Evolutionary conservation across 2,797 vertebrate species (phyloP), one percentile per base, ranked within the genome.

Genomic region (Dicrostonyx torquatus): DNA sequence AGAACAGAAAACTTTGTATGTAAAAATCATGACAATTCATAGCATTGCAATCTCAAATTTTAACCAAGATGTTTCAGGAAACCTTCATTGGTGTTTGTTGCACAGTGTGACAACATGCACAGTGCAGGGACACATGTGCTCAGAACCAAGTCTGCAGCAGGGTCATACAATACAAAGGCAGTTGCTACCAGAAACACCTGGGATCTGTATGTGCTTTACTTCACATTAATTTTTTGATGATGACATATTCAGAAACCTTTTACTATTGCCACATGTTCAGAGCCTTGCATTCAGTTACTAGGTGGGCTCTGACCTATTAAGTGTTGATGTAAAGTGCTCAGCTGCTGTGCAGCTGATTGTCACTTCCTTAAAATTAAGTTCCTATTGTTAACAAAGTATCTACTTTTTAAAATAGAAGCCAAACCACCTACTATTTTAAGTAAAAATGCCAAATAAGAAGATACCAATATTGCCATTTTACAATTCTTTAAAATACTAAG

Each of bases 371-470:
- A 55, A 88, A 90, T 68, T 87, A 62, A 92, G 60, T 90, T 58
- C 37, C 15, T 91, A 0, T 77, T 80, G 20, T 66, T 92, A 78
- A n/a, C 37, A 82, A 76, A 77, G 75, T 90, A 45, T 43, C 31
- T 85, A n/a, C n/a, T 68, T n/a, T 68, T 68, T 68, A 50, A 50
- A 68, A 26, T 64, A 64, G 58, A 77, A 89, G 13, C 58, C 43
- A 89, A 76, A 18, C 10, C 6, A 45, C 43, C 34, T 77, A 75
- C 87, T 70, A 18, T 89, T 93, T 93, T 80, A 91, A 93, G 80
- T 94, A 89, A 93, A 94, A 91, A 40, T 31, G 93, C 40, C 20
- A 68, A 91, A 10, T 93, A 70, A 24, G 87, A 53, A 86, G 37
- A 87, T 73, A 62, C 11, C 90, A 43, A 45, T 80, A 85, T 60